Percentiles rank a stretch among this genome's conserved stretches.
Conservation (phyloP, 2,797 vertebrate species). For the Sebastes hubbsi region DNA sequence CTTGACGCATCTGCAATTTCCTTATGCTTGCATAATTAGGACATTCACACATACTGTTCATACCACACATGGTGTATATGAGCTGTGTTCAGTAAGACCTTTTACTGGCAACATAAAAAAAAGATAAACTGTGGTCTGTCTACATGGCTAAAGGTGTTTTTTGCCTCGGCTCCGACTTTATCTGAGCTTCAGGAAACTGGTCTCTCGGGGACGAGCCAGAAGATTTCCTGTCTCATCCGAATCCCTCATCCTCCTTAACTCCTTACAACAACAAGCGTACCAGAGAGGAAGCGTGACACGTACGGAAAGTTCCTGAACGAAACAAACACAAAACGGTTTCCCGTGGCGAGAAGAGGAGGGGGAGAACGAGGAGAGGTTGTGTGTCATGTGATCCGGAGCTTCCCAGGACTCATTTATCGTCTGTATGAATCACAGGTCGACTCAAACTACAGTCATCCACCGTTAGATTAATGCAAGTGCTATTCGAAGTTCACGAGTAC, state of each 20-base stretch:
- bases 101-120: background rate
- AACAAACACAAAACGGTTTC: constrained; percentile 54
- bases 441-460: background rate
- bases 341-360: constrained; percentile 1
- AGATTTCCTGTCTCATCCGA: constrained; percentile 57
- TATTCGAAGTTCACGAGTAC: background rate
- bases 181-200: constrained; percentile 61
- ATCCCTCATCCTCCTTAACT: constrained; percentile 43
- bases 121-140: background rate
- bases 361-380: background rate
- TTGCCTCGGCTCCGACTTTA: constrained; percentile 31
- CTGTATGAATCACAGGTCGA: constrained; percentile 24
- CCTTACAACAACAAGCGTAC: constrained; percentile 52
- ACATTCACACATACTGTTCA: too few relatives aligned
- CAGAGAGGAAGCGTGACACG: constrained; percentile 71
- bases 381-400: constrained; percentile 48
- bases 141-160: background rate
- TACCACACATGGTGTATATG: background rate
- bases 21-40: too few relatives aligned
- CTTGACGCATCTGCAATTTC: too few relatives aligned
- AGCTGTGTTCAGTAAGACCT: background rate
- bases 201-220: constrained; percentile 36
- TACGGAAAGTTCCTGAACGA: constrained; percentile 68
- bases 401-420: constrained; percentile 5
- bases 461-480: background rate